These are phyloP conservation scores for Argentina silus DNA, from an alignment of 2,797 vertebrate species.

Conservation along the genomic window DNA sequence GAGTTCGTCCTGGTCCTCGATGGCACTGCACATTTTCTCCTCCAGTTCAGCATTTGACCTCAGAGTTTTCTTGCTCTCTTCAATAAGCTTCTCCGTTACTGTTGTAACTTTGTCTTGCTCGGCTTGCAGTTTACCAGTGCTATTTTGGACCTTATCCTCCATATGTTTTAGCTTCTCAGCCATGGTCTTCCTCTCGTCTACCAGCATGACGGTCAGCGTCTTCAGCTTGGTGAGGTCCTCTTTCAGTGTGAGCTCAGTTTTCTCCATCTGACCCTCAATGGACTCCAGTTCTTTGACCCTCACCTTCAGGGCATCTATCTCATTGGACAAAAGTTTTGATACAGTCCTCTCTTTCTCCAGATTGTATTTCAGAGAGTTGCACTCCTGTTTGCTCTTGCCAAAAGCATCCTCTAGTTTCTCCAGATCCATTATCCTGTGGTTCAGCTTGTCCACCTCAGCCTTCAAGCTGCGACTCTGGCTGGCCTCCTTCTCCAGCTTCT, in stretches of 20 bases:
- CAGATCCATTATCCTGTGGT: conserved; percentile 91
- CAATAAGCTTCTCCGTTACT: conserved; percentile 93
- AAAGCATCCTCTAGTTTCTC: conserved; percentile 95
- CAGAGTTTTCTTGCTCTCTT: conserved; percentile 93
- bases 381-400: conserved; percentile 94
- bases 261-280: conserved; percentile 86
- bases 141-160: conserved; percentile 90
- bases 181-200: conserved; percentile 93
- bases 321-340: conserved; percentile 88
- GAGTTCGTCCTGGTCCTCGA: conserved; percentile 90
- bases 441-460: conserved; percentile 90
- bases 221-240: conserved; percentile 96
- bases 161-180: conserved; percentile 93
- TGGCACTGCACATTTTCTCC: conserved; percentile 87
- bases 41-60: conserved; percentile 93
- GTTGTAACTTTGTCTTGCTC: conserved; percentile 93
- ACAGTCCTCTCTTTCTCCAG: conserved; percentile 91
- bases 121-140: conserved; percentile 87
- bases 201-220: conserved; percentile 94
- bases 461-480: conserved; percentile 86
- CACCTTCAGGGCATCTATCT: conserved; percentile 88
- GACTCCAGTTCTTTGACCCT: conserved; percentile 89
- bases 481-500: conserved; percentile 91
- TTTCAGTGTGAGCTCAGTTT: conserved; percentile 89
- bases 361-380: conserved; percentile 86